A percentile compares a stretch with the other conserved stretches of the same genome.
Evolutionary conservation across 2,113 vertebrate genomes (phyloP).

Genomic region (Calcarius ornatus): DNA sequence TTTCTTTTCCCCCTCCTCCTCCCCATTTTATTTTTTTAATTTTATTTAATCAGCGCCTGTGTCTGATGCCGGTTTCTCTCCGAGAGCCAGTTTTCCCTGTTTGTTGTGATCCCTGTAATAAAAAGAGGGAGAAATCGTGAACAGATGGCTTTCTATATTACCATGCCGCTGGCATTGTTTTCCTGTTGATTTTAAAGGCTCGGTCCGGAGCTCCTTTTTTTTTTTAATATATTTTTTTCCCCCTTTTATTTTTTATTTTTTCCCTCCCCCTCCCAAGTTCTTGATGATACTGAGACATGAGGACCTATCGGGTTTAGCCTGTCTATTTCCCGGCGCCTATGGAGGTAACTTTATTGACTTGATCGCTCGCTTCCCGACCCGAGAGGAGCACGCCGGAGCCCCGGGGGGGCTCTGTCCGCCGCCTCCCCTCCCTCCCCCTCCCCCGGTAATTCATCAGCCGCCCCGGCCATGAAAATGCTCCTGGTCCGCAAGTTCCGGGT

Average conservation of each 20-base stretch:
- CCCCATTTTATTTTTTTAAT: not conserved
- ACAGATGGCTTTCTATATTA: slow-evolving; percentile 23
- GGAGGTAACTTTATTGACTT: slow-evolving; percentile 60
- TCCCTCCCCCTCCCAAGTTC: not conserved
- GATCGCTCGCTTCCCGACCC: slow-evolving; percentile 11
- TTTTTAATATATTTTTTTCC: not conserved
- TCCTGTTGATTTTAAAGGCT: slow-evolving; percentile 21
- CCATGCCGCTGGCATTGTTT: slow-evolving; percentile 18
- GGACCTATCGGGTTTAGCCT: slow-evolving; percentile 34
- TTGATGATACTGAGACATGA: slow-evolving; percentile 52
- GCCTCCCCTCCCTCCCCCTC: not conserved
- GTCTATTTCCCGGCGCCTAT: slow-evolving; percentile 31
- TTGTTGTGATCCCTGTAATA: slow-evolving; percentile 16
- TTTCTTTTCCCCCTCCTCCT: not conserved
- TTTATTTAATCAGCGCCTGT: not conserved
- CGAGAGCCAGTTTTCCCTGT: not conserved
- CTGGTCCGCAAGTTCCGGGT: slow-evolving; percentile 90
- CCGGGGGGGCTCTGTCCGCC: slow-evolving; percentile 30
- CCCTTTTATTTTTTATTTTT: not conserved
- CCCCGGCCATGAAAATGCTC: slow-evolving; percentile 84
- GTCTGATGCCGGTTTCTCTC: not conserved
- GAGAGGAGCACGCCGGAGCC: not conserved
- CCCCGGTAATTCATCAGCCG: not conserved
- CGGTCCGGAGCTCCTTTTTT: not conserved
- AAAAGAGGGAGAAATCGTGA: slow-evolving; percentile 6